Conservation (phyloP, 2,888 invertebrate genomes). For the Tricholauxania praeusta region DNA sequence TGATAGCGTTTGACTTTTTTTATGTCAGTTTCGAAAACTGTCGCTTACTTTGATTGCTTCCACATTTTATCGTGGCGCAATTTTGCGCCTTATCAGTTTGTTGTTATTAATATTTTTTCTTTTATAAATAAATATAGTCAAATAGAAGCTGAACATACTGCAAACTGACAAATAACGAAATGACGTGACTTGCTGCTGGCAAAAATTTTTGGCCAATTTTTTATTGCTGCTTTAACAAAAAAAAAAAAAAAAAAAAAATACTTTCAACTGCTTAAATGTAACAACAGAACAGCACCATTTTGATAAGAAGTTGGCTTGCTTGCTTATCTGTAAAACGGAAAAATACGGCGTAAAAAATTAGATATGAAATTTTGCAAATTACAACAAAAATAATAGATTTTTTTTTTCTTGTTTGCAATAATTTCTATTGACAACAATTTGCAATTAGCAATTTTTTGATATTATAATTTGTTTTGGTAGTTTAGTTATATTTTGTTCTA, state of each 20-base stretch:
- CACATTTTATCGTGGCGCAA: not conserved
- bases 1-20: too few species aligned
- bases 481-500: not conserved
- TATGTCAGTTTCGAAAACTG: not conserved
- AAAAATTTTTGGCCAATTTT: slow-evolving; percentile 11
- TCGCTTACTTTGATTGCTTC: not conserved
- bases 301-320: not conserved
- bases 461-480: not conserved
- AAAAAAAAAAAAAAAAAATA: slow-evolving; percentile 20
- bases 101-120: not conserved
- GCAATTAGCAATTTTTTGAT: slow-evolving; percentile 24
- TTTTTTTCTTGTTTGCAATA: too few species aligned
- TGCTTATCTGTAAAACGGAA: not conserved
- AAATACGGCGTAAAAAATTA: not conserved
- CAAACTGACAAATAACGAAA: not conserved
- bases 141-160: not conserved
- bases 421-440: slow-evolving; percentile 13
- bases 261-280: not conserved
- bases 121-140: not conserved
- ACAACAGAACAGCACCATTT: slow-evolving; percentile 2
- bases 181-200: slow-evolving; percentile 9
- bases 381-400: not conserved
- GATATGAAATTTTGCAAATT: not conserved
- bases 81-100: not conserved
- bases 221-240: slow-evolving; percentile 21